Conservation (phyloP, 1,140 invertebrate genomes). For the Aradophagus sp. region DNA sequence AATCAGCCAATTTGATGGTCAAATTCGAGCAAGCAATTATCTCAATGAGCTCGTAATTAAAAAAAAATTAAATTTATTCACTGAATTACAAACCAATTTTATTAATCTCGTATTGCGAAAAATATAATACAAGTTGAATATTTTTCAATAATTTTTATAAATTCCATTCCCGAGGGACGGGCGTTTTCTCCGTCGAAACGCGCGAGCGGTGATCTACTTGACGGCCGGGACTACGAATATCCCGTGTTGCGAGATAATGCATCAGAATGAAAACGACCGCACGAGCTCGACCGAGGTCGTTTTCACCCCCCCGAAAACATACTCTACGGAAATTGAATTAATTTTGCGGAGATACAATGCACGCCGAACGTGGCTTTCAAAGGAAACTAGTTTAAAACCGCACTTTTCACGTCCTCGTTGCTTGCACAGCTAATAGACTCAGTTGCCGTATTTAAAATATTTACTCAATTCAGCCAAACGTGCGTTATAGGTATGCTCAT, state of each 20-base stretch:
- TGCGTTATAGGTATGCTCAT: too few species aligned
- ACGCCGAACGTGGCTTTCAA: too few species aligned
- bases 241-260: conserved; percentile 37
- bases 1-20: too few species aligned
- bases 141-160: too few species aligned
- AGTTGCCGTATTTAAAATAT: not conserved
- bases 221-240: conserved; percentile 22
- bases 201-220: conserved; percentile 23
- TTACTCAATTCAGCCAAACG: too few species aligned
- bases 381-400: conserved; percentile 19
- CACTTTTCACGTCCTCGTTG: conserved; percentile 14
- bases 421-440: not conserved
- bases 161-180: too few species aligned
- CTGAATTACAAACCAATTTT: too few species aligned
- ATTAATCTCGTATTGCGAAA: too few species aligned
- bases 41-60: too few species aligned
- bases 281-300: conserved; percentile 15
- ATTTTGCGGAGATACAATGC: conserved; percentile 35
- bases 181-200: conserved; percentile 4
- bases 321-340: conserved; percentile 43
- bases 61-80: too few species aligned
- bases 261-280: conserved; percentile 37
- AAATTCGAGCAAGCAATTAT: too few species aligned
- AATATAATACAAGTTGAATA: too few species aligned
- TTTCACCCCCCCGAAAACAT: conserved; percentile 25